Evolutionary conservation across 2,888 invertebrate genomes (phyloP), one percentile per base, ranked within the genome.

Genomic region (Heteromurus nitidus): DNA sequence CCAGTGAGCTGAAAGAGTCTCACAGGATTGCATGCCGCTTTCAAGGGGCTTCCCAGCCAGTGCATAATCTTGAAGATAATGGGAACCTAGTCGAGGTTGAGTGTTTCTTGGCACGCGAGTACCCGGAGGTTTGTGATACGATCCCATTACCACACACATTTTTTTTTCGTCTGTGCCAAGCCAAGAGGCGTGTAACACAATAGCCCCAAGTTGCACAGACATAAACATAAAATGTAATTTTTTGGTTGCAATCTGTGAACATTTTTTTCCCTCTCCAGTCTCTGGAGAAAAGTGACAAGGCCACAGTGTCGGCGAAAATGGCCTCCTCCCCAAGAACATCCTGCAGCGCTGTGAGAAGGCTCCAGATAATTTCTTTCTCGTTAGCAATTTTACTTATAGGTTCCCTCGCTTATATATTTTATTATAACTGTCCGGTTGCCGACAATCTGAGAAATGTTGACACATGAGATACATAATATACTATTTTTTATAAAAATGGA

Each of bases 11-110:
- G 42, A 60, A 47, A 30, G 74, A 74, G 44, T 24, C 47, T 26
- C 74, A 74, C 30, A 50, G 65, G 28, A 26, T 74, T 24, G 11
- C 36, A 13, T 64, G 74, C 24, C 64, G 65, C 9, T 64, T 64
- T 53, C 65, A 65, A 50, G 30, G 65, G 44, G 18, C 58, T 18
- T 42, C 42, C 11, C 31, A 24, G 20, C 0, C 1, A 1, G 53
- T 7, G 53, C 24, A 13, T 22, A 5, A 53, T 53, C 22, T 7
- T 18, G 3, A 22, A 5, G 22, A 13, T 18, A n/a, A n/a, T n/a
- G n/a, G n/a, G n/a, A n/a, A n/a, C n/a, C n/a, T n/a, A n/a, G 7
- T 13, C 2, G 22, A 18, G 7, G 1, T 13, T 5, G 53, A 53
- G 7, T 53, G 53, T n/a, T 53, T 22, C n/a, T 53, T 53, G 53